Evolutionary conservation across 1,140 invertebrate genomes (phyloP), one percentile per base, ranked within the genome.

Genomic region (Lucilia cuprina): DNA sequence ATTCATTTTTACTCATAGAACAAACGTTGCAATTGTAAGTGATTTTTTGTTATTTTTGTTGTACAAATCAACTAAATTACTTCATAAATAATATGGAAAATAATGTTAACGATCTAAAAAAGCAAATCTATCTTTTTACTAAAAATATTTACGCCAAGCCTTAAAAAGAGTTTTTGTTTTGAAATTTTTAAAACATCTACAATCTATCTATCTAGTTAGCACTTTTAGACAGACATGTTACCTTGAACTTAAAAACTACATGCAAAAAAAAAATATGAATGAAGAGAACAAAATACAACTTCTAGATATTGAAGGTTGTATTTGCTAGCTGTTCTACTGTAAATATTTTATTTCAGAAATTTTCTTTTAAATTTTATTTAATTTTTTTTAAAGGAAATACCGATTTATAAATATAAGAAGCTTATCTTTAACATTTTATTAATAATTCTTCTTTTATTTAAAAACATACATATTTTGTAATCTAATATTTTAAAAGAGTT

Each of bases 151-250:
- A 47, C 10, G 77, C 77, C 77, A 80, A 80, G 77, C 77, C 77
- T 80, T 80, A 49, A 80, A 80, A 49, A 80, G 21, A 49, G n/a
- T 50, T 77, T 75, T 70, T 70, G 17, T 70, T 70, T 70, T 70
- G 65, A 25, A 70, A 70, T 70, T 70, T n/a, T 80, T 21, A 77
- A 77, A 77, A 77, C 50, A 77, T 77, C 41, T 21, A 74, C 74
- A 21, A 74, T 74, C 74, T 30, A 74, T 74, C 41, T 77, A 77
- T 77, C 74, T 77, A 34, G 74, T 77, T 77, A 77, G n/a, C 74
- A 77, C 74, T 41, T 77, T 41, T 34, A 14, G 74, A 77, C 50
- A 55, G 34, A 77, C 50, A 55, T 55, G 50, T 55, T 55, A 55
- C 50, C 50, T 55, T 55, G 50, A 55, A 55, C 50, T 55, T 55